phyloP scores from a whole-genome alignment of 2,888 invertebrate species.

The Falcaria lacertinaria region DNA sequence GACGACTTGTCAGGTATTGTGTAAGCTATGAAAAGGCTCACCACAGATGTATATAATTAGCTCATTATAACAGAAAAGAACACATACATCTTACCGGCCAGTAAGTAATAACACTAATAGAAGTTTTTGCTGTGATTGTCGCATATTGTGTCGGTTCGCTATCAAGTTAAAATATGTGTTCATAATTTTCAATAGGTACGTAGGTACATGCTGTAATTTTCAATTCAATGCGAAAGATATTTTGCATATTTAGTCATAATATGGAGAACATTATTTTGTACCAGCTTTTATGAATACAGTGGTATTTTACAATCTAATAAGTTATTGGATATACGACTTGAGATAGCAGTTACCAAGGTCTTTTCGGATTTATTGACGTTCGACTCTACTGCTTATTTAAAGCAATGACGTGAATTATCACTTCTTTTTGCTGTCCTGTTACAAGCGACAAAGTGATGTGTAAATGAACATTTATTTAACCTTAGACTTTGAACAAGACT shows the following conservation, averaged over 20 bases:
- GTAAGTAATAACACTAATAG: not conserved
- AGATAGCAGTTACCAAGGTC: too few species aligned
- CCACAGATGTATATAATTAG: not conserved
- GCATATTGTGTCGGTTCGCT: not conserved
- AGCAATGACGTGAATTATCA: not conserved
- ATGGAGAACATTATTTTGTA: not conserved
- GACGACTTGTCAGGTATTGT: not conserved
- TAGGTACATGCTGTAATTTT: not conserved
- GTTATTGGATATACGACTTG: too few species aligned
- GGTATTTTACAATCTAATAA: too few species aligned
- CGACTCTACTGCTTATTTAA: not conserved
- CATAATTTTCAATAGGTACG: not conserved
- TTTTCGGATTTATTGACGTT: too few species aligned
- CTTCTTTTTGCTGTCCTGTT: not conserved
- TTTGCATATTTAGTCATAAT: not conserved
- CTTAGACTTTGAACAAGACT: slow-evolving; percentile 9
- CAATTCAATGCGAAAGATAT: not conserved
- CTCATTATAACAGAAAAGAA: not conserved
- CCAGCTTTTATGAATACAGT: not conserved
- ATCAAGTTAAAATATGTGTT: not conserved
- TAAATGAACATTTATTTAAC: slow-evolving; percentile 16
- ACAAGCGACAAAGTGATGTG: not conserved
- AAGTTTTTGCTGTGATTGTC: not conserved
- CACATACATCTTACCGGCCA: not conserved
- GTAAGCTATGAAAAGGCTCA: not conserved